A percentile compares a stretch with the other conserved stretches of the same genome.
phyloP scores from a whole-genome alignment of 53 echinoderm and acorn worm genomes.

The Temnopleurus reevesii region DNA sequence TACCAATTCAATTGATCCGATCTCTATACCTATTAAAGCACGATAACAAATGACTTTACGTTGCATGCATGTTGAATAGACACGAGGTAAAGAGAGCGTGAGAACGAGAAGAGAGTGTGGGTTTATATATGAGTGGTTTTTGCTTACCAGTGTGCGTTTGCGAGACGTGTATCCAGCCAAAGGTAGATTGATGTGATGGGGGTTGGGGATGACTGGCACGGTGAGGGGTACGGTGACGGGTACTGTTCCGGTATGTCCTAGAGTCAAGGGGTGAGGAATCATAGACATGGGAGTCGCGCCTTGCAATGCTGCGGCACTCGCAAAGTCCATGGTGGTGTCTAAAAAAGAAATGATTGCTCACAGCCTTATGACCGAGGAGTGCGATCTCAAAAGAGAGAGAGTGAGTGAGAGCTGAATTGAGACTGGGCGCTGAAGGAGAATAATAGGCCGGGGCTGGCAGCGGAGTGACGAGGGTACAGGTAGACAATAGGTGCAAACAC shows the following conservation, averaged over 20 bases:
- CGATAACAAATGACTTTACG: neutral
- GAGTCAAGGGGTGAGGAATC: slow-evolving; percentile 48
- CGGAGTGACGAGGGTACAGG: slow-evolving; percentile 44
- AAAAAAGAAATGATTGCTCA: slow-evolving; percentile 1
- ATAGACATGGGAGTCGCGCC: slow-evolving; percentile 38
- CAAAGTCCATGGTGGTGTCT: slow-evolving; percentile 60
- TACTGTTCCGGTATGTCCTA: slow-evolving; percentile 58
- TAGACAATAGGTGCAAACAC: slow-evolving; percentile 54
- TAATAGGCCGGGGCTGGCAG: slow-evolving; percentile 21
- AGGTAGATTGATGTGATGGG: neutral
- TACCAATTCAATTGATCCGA: neutral
- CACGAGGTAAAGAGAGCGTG: neutral
- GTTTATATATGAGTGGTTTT: neutral
- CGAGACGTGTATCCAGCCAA: slow-evolving; percentile 40
- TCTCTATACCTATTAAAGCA: slow-evolving; percentile 3
- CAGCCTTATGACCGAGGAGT: slow-evolving; percentile 44
- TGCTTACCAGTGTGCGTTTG: slow-evolving; percentile 53
- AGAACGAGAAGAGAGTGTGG: neutral
- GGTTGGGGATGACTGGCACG: slow-evolving; percentile 41
- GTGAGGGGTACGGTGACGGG: slow-evolving; percentile 37
- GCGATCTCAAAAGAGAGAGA: too few relatives aligned
- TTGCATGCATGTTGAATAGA: slow-evolving; percentile 34
- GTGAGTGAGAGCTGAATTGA: neutral
- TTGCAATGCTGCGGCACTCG: slow-evolving; percentile 54
- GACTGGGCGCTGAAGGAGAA: slow-evolving; percentile 19